Evolutionary conservation across 2,888 invertebrate species (phyloP).

Genomic region (Brenthis hecate): DNA sequence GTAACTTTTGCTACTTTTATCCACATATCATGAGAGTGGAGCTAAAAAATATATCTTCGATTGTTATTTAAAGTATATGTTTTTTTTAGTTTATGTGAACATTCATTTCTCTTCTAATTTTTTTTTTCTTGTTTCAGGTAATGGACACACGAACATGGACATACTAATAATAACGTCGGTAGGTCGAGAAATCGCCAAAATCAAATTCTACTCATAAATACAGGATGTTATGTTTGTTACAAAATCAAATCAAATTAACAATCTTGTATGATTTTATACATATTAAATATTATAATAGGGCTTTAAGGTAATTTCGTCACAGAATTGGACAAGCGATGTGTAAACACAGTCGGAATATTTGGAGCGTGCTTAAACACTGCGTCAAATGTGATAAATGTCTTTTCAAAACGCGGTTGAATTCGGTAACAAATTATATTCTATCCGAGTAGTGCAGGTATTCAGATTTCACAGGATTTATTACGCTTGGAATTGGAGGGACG

Average conservation of each 20-base stretch:
- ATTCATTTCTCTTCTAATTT: not conserved
- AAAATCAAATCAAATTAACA: too few species aligned
- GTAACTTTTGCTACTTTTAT: too few species aligned
- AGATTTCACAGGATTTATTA: constrained; percentile 53
- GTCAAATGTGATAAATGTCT: constrained; percentile 44
- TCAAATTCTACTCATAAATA: not conserved
- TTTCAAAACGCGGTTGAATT: constrained; percentile 40
- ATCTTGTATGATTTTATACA: too few species aligned
- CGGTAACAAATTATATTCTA: constrained; percentile 48
- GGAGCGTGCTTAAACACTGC: constrained; percentile 40
- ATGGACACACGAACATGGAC: not conserved
- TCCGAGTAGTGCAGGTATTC: constrained; percentile 48
- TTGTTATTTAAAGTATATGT: too few species aligned
- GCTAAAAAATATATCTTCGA: too few species aligned
- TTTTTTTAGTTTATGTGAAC: not conserved
- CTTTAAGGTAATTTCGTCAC: constrained; percentile 23
- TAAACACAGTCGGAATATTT: constrained; percentile 38
- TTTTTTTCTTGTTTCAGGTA: constrained; percentile 15
- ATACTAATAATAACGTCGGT: not conserved
- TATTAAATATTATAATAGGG: constrained; percentile 1
- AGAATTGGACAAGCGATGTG: constrained; percentile 27
- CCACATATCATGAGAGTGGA: too few species aligned
- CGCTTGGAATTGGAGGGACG: constrained; percentile 48
- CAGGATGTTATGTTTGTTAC: too few species aligned
- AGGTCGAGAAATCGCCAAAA: constrained; percentile 13